phyloP scores from a whole-genome alignment of 2,113 vertebrate genomes.

The Bubo blakistoni region DNA sequence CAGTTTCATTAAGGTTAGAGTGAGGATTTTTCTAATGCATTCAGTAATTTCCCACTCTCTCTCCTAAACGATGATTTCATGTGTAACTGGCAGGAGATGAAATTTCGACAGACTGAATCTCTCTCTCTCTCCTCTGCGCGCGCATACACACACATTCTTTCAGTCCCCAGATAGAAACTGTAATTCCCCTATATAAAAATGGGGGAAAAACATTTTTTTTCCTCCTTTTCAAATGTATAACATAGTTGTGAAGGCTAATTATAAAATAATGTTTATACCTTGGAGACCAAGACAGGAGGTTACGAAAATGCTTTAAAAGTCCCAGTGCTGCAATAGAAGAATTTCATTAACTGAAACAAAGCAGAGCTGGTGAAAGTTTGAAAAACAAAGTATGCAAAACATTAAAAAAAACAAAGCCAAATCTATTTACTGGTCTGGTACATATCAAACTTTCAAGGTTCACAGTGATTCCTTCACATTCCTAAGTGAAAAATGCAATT shows the following conservation, averaged over 20 bases:
- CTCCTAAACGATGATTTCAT: conserved; percentile 62
- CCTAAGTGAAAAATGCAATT: conserved; percentile 50
- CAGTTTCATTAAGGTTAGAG: conserved; percentile 66
- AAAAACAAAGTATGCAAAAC: conserved; percentile 71
- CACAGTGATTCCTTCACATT: conserved; percentile 53
- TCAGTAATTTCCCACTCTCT: conserved; percentile 48
- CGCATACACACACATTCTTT: conserved; percentile 51
- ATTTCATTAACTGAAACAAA: conserved; percentile 82
- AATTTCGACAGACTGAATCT: conserved; percentile 68
- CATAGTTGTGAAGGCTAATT: conserved; percentile 81
- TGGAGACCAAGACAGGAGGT: conserved; percentile 74
- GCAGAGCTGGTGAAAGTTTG: conserved; percentile 72
- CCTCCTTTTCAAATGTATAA: conserved; percentile 75
- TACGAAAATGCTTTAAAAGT: conserved; percentile 78
- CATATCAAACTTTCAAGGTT: conserved; percentile 48
- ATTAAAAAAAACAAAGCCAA: conserved; percentile 53
- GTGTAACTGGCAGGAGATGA: conserved; percentile 71
- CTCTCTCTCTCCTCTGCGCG: conserved; percentile 29
- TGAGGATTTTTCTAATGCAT: conserved; percentile 51
- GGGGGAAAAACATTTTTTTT: conserved; percentile 67
- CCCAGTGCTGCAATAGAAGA: conserved; percentile 75
- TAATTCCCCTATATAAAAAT: conserved; percentile 73
- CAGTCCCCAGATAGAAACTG: conserved; percentile 72
- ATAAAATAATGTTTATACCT: conserved; percentile 83
- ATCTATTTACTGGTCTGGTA: conserved; percentile 63